Percentiles rank a stretch among this genome's conserved stretches.
Evolutionary conservation across 2,888 invertebrate genomes (phyloP).

Genomic region (Tetranychus truncatus): DNA sequence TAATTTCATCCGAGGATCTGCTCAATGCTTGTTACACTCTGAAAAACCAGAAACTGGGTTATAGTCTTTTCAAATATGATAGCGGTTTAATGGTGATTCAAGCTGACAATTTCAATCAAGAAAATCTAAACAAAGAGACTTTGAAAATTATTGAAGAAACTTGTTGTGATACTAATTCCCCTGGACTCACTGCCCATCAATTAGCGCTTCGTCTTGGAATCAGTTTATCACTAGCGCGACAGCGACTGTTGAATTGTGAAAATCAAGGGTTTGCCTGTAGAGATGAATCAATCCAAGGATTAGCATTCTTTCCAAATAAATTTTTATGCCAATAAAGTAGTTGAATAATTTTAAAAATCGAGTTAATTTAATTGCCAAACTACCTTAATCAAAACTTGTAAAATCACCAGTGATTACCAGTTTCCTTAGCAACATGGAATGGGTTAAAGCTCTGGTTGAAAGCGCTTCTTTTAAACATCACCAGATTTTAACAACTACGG

Average conservation of each 20-base stretch:
- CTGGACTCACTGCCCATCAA: conserved; percentile 19
- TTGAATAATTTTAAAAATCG: too few species aligned
- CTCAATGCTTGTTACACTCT: conserved; percentile 67
- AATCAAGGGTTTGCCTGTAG: conserved; percentile 66
- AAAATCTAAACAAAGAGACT: conserved; percentile 34
- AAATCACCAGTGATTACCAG: too few species aligned
- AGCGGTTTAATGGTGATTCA: conserved; percentile 92
- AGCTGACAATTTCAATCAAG: conserved; percentile 43
- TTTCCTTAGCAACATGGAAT: too few species aligned
- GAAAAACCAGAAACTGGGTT: conserved; percentile 33
- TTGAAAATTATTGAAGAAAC: conserved; percentile 22
- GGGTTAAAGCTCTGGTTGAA: too few species aligned
- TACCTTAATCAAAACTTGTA: too few species aligned
- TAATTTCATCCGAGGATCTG: conserved; percentile 84
- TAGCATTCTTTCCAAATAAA: conserved; percentile 73
- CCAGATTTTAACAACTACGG: too few species aligned
- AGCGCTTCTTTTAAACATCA: too few species aligned
- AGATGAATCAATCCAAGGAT: conserved; percentile 85
- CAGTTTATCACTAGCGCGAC: conserved; percentile 22
- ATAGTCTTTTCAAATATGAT: conserved; percentile 45
- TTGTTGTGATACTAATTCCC: conserved; percentile 8
- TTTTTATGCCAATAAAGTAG: background rate
- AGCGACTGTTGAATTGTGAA: conserved; percentile 60
- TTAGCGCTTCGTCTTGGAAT: conserved; percentile 18
- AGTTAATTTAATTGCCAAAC: too few species aligned